Evolutionary conservation across 2,113 vertebrate species (phyloP).

Genomic region (Catharus fuscescens): DNA sequence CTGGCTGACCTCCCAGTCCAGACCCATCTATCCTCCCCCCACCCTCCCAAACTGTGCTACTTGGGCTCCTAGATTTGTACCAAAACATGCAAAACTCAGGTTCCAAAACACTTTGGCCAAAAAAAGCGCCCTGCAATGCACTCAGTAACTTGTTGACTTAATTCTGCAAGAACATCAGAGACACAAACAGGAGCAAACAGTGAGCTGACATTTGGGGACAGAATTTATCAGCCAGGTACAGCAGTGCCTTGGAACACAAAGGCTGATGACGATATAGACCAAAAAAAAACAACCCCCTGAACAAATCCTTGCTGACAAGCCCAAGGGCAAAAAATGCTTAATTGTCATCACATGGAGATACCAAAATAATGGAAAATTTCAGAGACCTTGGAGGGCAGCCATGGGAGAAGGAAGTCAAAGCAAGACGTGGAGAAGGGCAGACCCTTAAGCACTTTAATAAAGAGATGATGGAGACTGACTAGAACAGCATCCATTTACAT

Average conservation of each 20-base stretch:
- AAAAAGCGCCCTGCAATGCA: background rate
- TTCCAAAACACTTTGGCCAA: background rate
- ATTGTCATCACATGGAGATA: background rate
- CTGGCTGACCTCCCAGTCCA: background rate
- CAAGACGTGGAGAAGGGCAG: background rate
- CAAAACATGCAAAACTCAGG: background rate
- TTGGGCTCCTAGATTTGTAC: background rate
- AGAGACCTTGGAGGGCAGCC: conserved; percentile 35
- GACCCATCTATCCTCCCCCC: background rate
- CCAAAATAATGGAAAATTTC: conserved; percentile 40
- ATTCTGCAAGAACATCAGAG: background rate
- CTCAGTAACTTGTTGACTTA: background rate
- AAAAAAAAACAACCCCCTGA: background rate
- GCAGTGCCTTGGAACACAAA: background rate
- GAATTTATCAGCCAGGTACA: conserved; percentile 3
- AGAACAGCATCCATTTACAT: background rate
- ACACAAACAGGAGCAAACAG: background rate
- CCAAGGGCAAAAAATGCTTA: conserved; percentile 1
- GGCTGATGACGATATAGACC: background rate
- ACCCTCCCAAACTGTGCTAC: background rate
- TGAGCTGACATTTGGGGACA: background rate
- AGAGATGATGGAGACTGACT: background rate
- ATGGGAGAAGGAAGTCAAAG: background rate
- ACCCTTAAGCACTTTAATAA: background rate
- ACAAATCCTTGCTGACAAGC: conserved; percentile 21